Evolutionary conservation across 2,888 invertebrate genomes (phyloP).

Genomic region (Scaptomyza flava): DNA sequence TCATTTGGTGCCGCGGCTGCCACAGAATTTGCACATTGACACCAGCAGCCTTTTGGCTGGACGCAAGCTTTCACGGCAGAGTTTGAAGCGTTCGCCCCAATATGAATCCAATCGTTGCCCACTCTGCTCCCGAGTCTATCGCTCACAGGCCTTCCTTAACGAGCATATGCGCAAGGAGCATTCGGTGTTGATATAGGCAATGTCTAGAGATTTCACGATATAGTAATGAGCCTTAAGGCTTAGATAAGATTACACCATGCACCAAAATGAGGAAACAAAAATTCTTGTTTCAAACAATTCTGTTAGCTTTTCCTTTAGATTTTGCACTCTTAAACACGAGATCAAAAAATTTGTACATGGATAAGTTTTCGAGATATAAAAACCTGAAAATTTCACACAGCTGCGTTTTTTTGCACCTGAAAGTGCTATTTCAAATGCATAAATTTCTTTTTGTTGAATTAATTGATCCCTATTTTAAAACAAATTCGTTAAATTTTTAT

Average conservation of each 20-base stretch:
- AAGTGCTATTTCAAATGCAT: too few species aligned
- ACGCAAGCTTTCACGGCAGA: conserved; percentile 73
- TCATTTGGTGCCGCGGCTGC: conserved; percentile 74
- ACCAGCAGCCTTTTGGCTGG: conserved; percentile 67
- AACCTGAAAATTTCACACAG: too few species aligned
- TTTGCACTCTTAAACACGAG: too few species aligned
- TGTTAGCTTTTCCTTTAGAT: too few species aligned
- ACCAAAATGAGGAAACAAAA: too few species aligned
- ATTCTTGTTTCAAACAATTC: too few species aligned
- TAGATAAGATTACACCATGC: neutral
- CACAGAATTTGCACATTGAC: conserved; percentile 74
- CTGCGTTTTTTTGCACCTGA: too few species aligned
- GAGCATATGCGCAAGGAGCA: conserved; percentile 85
- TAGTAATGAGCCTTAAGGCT: neutral
- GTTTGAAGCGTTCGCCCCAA: conserved; percentile 70
- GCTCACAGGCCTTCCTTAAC: conserved; percentile 83
- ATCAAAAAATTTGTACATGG: too few species aligned
- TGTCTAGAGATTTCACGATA: neutral
- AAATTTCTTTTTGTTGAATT: too few species aligned
- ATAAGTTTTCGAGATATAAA: too few species aligned
- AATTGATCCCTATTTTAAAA: too few species aligned
- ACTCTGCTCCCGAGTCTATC: conserved; percentile 83
- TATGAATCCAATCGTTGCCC: conserved; percentile 83
- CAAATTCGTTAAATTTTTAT: too few species aligned
- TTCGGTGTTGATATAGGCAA: conserved; percentile 81